Evolutionary conservation across 2,888 invertebrate species (phyloP), one percentile per base, ranked within the genome.

Genomic region (Neoaliturus tenellus): DNA sequence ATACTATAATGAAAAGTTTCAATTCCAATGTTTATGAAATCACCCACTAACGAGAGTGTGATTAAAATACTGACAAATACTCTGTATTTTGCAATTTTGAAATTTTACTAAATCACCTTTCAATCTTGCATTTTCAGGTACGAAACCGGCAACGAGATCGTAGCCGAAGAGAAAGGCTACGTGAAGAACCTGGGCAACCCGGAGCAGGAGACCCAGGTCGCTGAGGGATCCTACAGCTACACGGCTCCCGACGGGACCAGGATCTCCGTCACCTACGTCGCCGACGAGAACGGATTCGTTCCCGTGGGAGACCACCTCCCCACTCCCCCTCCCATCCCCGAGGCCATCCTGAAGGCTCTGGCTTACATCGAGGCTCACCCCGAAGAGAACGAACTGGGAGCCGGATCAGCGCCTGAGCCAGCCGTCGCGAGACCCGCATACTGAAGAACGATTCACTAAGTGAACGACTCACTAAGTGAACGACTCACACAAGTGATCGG

Each of bases 271-370:
- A 91, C 92, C 12, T 95, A 95, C 88, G 92, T 93, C 44, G 95
- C 95, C n/a, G 94, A 95, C 87, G 95, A 95, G 88, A 94, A 94
- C 90, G 89, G 89, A 35, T 89, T 89, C 87, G 87, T 87, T 2
- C 88, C 89, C 0, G 84, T 93, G 90, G 96, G 96, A 48, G 95
- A 94, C 73, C 96, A 96, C 90, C 91, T 96, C 67, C 96, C 96
- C 17, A 96, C 96, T 10, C 95, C 96, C 4, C 96, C 96, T n/a
- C 95, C 96, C 25, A 94, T 96, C 86, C 96, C 96, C 10, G 92
- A 93, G 81, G 95, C 94, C 87, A 96, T 96, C 87, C 94, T 94
- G 88, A 93, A 93, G 86, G 93, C 95, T 71, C 90, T 95, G 86
- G 94, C 94, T 25, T 94, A 93, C 90, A 91, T 94, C 85, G 93